Evolutionary conservation across 2,797 vertebrate species (phyloP).

Genomic region (Sarcophilus harrisii): DNA sequence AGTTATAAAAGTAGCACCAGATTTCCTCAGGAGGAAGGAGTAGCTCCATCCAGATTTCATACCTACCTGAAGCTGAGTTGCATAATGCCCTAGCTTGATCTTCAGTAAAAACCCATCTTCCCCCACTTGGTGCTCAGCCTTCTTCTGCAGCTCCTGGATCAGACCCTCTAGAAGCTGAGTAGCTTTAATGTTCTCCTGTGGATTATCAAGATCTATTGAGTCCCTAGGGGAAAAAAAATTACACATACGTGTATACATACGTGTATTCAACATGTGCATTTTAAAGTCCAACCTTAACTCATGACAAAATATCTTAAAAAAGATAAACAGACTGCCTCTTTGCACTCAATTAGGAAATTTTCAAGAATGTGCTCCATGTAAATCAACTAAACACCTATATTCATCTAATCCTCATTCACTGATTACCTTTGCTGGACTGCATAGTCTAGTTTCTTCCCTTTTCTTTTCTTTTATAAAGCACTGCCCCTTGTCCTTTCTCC

Average conservation of each 20-base stretch:
- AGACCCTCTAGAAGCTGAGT: constrained; percentile 93
- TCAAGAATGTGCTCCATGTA: background rate
- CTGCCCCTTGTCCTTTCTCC: constrained; percentile 32
- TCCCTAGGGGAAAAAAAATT: constrained; percentile 89
- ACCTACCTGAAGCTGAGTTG: constrained; percentile 92
- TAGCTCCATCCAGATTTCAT: background rate
- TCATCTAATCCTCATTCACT: background rate
- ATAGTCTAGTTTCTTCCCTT: constrained; percentile 1
- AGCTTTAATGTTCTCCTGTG: constrained; percentile 94
- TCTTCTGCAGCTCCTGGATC: constrained; percentile 94
- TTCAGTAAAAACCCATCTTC: constrained; percentile 95
- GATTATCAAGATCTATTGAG: constrained; percentile 94
- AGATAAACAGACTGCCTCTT: constrained; percentile 22
- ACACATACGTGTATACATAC: constrained; percentile 75
- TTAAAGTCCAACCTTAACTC: constrained; percentile 58
- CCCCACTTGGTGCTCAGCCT: constrained; percentile 94
- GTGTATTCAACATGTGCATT: constrained; percentile 58
- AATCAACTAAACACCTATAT: background rate
- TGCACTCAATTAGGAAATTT: constrained; percentile 3
- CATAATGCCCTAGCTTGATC: constrained; percentile 96
- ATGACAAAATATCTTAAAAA: background rate
- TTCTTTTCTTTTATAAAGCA: background rate
- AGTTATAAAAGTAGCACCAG: background rate
- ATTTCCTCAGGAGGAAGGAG: background rate
- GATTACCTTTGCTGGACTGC: background rate